phyloP scores from a whole-genome alignment of 2,797 vertebrate species.

The Leptatherina wallacei region DNA sequence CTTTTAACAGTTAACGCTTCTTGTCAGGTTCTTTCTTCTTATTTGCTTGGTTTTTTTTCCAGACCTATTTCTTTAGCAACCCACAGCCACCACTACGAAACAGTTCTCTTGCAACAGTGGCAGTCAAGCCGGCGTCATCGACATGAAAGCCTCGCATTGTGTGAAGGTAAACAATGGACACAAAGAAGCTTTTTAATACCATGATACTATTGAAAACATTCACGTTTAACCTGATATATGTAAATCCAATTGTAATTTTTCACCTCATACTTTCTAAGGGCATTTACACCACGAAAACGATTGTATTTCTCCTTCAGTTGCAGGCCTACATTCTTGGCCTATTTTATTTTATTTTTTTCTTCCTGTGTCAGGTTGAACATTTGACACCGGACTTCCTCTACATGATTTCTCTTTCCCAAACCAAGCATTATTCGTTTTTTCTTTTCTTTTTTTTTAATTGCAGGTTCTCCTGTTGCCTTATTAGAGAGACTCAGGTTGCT shows the following conservation, averaged over 20 bases:
- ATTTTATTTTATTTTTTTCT: conserved; percentile 9
- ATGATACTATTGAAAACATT: conserved; percentile 3
- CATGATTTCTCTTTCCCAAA: conserved; percentile 72
- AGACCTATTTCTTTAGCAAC: conserved; percentile 93
- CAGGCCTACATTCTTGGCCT: conserved; percentile 4
- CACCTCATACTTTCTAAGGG: not conserved
- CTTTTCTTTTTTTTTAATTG: conserved; percentile 63
- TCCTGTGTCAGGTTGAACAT: conserved; percentile 31
- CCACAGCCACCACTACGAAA: conserved; percentile 66
- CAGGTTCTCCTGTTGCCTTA: conserved; percentile 84
- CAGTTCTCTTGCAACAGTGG: conserved; percentile 5
- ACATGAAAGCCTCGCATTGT: conserved; percentile 61
- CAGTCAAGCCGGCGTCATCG: conserved; percentile 51
- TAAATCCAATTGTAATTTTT: not conserved
- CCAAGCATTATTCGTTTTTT: conserved; percentile 63
- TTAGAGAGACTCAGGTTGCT: conserved; percentile 80
- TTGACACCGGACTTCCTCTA: conserved; percentile 73
- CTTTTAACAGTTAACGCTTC: conserved; percentile 10
- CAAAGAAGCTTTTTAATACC: conserved; percentile 9
- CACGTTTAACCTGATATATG: conserved; percentile 17
- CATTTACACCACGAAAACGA: conserved; percentile 1
- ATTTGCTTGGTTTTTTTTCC: conserved; percentile 23
- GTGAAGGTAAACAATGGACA: conserved; percentile 61
- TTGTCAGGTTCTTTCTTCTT: conserved; percentile 3
- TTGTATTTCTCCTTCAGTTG: not conserved